These are phyloP conservation scores for Vireo altiloquus DNA, from an alignment of 2,113 vertebrate species.

Conservation along the genomic window DNA sequence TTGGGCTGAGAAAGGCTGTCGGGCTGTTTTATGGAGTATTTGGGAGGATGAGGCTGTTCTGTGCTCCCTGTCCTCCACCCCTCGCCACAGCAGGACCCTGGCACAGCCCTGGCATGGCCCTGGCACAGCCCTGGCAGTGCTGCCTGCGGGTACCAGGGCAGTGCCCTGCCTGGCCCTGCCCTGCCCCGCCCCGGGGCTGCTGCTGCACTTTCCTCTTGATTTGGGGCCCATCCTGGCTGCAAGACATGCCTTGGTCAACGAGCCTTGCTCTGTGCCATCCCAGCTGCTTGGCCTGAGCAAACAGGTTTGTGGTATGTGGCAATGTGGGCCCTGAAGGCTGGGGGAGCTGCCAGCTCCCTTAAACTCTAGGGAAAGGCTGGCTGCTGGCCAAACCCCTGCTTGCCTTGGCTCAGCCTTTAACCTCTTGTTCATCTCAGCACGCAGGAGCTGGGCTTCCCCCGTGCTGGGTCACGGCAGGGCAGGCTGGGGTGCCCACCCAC, in stretches of 20 bases:
- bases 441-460: not conserved
- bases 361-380: not conserved
- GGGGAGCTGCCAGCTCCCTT: slow-evolving; percentile 8
- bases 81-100: rapidly evolving
- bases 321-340: not conserved
- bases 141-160: not conserved
- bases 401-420: not conserved
- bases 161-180: not conserved
- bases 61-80: no score
- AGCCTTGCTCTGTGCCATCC: not conserved
- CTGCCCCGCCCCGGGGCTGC: not conserved
- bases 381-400: not conserved
- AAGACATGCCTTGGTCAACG: not conserved
- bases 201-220: not conserved
- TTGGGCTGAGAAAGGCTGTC: rapidly evolving
- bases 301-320: slow-evolving; percentile 5
- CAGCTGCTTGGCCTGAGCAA: not conserved
- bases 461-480: rapidly evolving
- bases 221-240: not conserved
- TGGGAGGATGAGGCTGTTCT: not conserved
- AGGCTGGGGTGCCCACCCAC: not conserved
- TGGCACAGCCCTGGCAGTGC: not conserved
- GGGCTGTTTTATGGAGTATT: rapidly evolving
- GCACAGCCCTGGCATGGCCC: not conserved
- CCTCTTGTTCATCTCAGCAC: not conserved